phyloP scores from a whole-genome alignment of 2,113 vertebrate species.

The Gambusia holbrooki region DNA sequence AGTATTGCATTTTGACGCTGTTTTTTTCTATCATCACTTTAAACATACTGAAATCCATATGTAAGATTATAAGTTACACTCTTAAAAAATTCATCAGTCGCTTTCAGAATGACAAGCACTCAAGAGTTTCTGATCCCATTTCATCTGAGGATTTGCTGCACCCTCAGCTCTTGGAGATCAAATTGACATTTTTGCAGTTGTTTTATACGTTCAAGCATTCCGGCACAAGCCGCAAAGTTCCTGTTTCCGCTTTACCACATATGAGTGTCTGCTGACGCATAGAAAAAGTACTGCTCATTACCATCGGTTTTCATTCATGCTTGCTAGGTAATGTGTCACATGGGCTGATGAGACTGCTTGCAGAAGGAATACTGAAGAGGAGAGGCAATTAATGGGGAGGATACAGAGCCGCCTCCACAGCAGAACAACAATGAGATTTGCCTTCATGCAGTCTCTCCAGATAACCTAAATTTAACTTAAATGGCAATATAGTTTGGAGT shows the following conservation, averaged over 20 bases:
- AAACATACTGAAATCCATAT: background rate
- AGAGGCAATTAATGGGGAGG: constrained; percentile 55
- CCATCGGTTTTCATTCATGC: constrained; percentile 53
- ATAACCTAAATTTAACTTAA: constrained; percentile 51
- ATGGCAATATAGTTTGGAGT: constrained; percentile 39
- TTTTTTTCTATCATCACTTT: background rate
- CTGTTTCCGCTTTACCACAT: constrained; percentile 25
- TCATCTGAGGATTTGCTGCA: constrained; percentile 20
- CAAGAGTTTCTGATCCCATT: background rate
- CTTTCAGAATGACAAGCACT: constrained; percentile 5
- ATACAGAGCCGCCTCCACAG: constrained; percentile 41
- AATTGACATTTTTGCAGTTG: constrained; percentile 23
- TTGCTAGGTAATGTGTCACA: constrained; percentile 57
- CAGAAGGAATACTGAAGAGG: constrained; percentile 39
- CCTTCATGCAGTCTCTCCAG: constrained; percentile 8
- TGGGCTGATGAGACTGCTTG: constrained; percentile 45
- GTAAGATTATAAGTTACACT: constrained; percentile 15
- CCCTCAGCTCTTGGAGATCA: background rate
- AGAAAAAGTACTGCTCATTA: constrained; percentile 63
- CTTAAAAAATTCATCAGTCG: constrained; percentile 43
- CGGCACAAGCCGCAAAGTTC: constrained; percentile 8
- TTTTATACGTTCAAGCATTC: constrained; percentile 36
- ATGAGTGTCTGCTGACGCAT: constrained; percentile 45
- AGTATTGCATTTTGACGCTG: background rate
- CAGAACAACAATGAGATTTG: constrained; percentile 30